These are phyloP conservation scores for Oryctolagus cuniculus DNA, from an alignment of 2,113 vertebrate genomes.

Conservation along the genomic window DNA sequence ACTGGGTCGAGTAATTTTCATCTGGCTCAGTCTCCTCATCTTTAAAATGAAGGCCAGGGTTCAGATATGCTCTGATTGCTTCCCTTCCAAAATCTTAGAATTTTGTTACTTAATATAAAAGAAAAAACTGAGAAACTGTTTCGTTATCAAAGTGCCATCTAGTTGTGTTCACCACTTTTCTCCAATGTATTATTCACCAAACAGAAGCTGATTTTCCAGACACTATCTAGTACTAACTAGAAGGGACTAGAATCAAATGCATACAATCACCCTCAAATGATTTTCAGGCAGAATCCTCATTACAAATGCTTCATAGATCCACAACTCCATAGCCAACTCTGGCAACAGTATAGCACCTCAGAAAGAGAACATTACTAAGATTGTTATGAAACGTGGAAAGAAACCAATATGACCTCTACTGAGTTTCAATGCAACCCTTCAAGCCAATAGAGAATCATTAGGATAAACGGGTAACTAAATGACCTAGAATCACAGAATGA, in stretches of 20 bases:
- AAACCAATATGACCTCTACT: conserved; percentile 17
- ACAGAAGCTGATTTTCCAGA: conserved; percentile 60
- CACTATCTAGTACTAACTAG: conserved; percentile 49
- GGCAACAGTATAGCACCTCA: conserved; percentile 19
- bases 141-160: conserved; percentile 26
- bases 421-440: conserved; percentile 50
- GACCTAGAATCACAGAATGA: conserved; percentile 23
- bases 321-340: conserved; percentile 11
- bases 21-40: conserved; percentile 22
- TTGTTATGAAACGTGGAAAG: conserved; percentile 30
- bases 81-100: conserved; percentile 39
- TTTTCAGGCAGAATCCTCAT: conserved; percentile 53
- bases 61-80: conserved; percentile 26
- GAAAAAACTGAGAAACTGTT: conserved; percentile 36
- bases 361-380: conserved; percentile 39
- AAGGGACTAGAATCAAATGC: conserved; percentile 65
- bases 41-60: conserved; percentile 23
- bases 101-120: conserved; percentile 41
- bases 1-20: conserved; percentile 20
- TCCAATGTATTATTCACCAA: conserved; percentile 41
- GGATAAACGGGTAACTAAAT: conserved; percentile 29
- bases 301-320: conserved; percentile 53
- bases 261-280: conserved; percentile 70
- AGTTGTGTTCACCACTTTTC: conserved; percentile 38
- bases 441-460: conserved; percentile 32